Evolutionary conservation across 2,797 vertebrate genomes (phyloP), one percentile per base, ranked within the genome.

Genomic region (Lerista edwardsae): DNA sequence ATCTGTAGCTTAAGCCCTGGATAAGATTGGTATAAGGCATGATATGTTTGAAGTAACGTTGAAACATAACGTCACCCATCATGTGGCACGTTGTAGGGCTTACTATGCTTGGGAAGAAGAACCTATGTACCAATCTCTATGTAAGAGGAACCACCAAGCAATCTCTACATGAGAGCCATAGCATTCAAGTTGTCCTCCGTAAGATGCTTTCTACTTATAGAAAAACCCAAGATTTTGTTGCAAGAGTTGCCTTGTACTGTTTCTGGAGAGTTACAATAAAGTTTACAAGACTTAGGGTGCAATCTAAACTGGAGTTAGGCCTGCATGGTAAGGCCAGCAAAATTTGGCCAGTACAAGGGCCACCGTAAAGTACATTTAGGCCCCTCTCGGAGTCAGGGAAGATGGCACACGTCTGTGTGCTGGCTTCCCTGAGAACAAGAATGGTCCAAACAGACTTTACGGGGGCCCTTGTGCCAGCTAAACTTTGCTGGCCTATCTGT

Each of bases 251-350:
- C 87, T 88, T 90, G 88, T 89, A 90, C 83, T 89, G 61, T 78
- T 89, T 71, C 79, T 0, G 0, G 72, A 29, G n/a, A 29, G 23
- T 65, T 80, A 77, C 68, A 88, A 86, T 85, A 79, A 6, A 62
- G 7, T 29, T 21, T 89, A 83, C 39, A 88, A 77, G 90, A 79
- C 59, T 80, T 92, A n/a, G n/a, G n/a, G n/a, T n/a, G n/a, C n/a
- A n/a, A n/a, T n/a, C n/a, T n/a, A n/a, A n/a, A n/a, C n/a, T n/a
- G n/a, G n/a, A n/a, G n/a, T n/a, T n/a, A n/a, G n/a, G n/a, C n/a
- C n/a, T n/a, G n/a, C n/a, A n/a, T n/a, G n/a, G n/a, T n/a, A n/a
- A n/a, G n/a, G n/a, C n/a, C n/a, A n/a, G n/a, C n/a, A n/a, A n/a
- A n/a, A n/a, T n/a, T n/a, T n/a, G n/a, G n/a, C n/a, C n/a, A n/a